Evolutionary conservation across 1,140 invertebrate genomes (phyloP).

Genomic region (Idris sp.): DNA sequence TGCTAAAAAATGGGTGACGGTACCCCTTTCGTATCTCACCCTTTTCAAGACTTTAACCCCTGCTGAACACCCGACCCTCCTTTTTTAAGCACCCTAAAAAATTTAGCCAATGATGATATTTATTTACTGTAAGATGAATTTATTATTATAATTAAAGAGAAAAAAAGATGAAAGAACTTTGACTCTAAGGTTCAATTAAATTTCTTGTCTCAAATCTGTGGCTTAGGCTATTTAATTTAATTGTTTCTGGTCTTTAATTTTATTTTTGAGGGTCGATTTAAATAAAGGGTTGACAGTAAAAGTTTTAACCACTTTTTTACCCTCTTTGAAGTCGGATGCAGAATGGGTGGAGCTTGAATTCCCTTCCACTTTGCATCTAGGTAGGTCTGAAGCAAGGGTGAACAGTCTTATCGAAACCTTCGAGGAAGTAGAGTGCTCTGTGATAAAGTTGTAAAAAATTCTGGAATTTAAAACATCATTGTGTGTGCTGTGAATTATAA

Average conservation of each 20-base stretch:
- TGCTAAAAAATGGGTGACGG: slow-evolving; percentile 43
- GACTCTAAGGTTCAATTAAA: too few relatives aligned
- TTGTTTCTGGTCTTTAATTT: background rate
- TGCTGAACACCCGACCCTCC: slow-evolving; percentile 9
- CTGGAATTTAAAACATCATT: too few relatives aligned
- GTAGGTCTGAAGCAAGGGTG: slow-evolving; percentile 60
- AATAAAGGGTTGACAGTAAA: slow-evolving; percentile 35
- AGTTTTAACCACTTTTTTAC: slow-evolving; percentile 48
- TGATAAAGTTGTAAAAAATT: slow-evolving; percentile 33
- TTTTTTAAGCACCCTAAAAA: slow-evolving; percentile 51
- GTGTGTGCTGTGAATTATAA: too few relatives aligned
- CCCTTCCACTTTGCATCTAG: slow-evolving; percentile 70
- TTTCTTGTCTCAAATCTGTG: background rate
- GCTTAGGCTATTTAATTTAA: background rate
- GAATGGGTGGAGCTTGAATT: slow-evolving; percentile 70
- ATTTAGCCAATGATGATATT: slow-evolving; percentile 26
- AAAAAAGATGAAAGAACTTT: too few relatives aligned
- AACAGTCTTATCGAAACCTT: slow-evolving; percentile 63
- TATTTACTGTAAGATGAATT: slow-evolving; percentile 1
- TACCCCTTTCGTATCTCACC: slow-evolving; percentile 52
- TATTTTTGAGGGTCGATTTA: background rate
- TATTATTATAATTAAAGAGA: slow-evolving; percentile 13
- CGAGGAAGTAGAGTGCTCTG: slow-evolving; percentile 58
- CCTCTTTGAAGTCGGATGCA: slow-evolving; percentile 46
- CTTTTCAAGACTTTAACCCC: slow-evolving; percentile 46